These are phyloP conservation scores for Pseudachorutes palmiensis DNA, from an alignment of 1,140 invertebrate genomes.

Conservation along the genomic window DNA sequence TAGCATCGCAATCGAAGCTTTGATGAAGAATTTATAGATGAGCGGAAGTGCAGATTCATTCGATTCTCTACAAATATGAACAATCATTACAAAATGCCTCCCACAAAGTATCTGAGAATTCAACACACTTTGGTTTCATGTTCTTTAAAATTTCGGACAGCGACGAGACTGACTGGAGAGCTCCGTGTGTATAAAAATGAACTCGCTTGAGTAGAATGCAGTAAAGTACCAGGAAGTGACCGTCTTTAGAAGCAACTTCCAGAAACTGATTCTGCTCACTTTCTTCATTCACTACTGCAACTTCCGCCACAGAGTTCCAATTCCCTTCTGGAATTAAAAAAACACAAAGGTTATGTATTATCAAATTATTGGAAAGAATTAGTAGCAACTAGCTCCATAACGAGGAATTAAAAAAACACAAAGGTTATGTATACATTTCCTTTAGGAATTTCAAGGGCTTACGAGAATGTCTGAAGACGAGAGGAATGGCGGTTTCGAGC, in stretches of 20 bases:
- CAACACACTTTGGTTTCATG: constrained; percentile 28
- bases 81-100: constrained; percentile 31
- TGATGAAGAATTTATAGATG: constrained; percentile 51
- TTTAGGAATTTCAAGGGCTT: constrained; percentile 9
- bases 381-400: too few relatives aligned
- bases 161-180: constrained; percentile 40
- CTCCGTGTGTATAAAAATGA: constrained; percentile 38
- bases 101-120: too few relatives aligned
- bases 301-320: constrained; percentile 23
- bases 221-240: constrained; percentile 34
- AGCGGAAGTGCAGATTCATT: constrained; percentile 54
- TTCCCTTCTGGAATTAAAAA: constrained; percentile 21
- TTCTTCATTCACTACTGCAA: constrained; percentile 16
- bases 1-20: constrained; percentile 43
- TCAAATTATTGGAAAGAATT: too few relatives aligned
- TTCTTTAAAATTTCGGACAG: constrained; percentile 39
- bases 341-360: not conserved
- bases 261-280: constrained; percentile 24
- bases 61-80: constrained; percentile 45
- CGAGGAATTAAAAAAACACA: constrained; percentile 9
- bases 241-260: constrained; percentile 33
- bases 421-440: constrained; percentile 3
- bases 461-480: constrained; percentile 33
- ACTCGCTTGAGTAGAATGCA: constrained; percentile 35
- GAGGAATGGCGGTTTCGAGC: constrained; percentile 25